A percentile compares a stretch with the other conserved stretches of the same genome.
phyloP scores from a whole-genome alignment of 2,113 vertebrate species.

The Vulpes ferrilata region DNA sequence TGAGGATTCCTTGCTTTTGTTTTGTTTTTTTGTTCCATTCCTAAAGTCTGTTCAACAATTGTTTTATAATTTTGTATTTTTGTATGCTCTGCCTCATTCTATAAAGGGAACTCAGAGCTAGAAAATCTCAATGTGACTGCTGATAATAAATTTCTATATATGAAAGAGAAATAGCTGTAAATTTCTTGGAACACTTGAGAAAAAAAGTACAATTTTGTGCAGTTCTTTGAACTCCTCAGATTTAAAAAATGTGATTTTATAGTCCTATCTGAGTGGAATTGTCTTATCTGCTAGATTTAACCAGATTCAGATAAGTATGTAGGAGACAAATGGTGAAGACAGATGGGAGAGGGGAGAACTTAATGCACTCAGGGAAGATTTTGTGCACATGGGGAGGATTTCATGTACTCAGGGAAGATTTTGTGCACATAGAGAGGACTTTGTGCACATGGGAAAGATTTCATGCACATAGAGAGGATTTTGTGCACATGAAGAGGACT shows the following conservation, averaged over 20 bases:
- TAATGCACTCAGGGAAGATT: not conserved
- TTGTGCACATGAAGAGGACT: not conserved
- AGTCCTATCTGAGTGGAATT: not conserved
- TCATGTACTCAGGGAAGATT: not conserved
- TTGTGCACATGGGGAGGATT: not conserved
- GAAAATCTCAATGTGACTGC: not conserved
- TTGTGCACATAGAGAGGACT: too few species aligned
- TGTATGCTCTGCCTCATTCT: slow-evolving; percentile 13
- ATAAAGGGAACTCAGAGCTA: not conserved
- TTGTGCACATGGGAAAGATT: too few species aligned
- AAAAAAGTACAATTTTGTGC: slow-evolving; percentile 55
- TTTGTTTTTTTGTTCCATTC: not conserved
- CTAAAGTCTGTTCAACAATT: slow-evolving; percentile 15
- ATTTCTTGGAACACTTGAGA: slow-evolving; percentile 61
- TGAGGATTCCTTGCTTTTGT: not conserved
- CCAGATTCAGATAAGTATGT: not conserved
- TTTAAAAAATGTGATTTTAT: slow-evolving; percentile 10
- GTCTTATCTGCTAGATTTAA: not conserved
- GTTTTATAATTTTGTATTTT: slow-evolving; percentile 48
- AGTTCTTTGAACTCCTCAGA: slow-evolving; percentile 37
- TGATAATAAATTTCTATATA: slow-evolving; percentile 62
- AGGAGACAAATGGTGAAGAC: not conserved
- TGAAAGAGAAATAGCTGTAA: slow-evolving; percentile 43
- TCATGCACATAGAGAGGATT: not conserved
- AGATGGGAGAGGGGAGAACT: not conserved